Percentiles rank a stretch among this genome's conserved stretches.
Evolutionary conservation across 2,888 invertebrate genomes (phyloP).

Genomic region (Drosophila meridionalis): DNA sequence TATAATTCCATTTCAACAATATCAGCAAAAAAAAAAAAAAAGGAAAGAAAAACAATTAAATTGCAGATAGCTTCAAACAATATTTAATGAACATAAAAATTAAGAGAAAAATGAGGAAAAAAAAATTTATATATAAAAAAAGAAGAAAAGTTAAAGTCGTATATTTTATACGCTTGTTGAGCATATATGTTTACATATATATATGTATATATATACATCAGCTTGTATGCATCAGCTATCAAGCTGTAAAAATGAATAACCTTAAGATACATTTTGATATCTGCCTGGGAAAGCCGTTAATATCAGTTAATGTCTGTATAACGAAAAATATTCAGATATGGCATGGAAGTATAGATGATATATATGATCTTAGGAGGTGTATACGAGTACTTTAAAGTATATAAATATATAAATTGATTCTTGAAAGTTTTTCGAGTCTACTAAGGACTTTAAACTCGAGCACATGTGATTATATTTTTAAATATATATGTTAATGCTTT

Average conservation of each 20-base stretch:
- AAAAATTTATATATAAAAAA: neutral
- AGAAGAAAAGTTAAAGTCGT: neutral
- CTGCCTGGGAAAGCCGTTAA: neutral
- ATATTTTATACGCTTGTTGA: neutral
- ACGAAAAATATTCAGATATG: neutral
- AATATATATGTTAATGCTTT: too few species aligned
- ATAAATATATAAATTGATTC: too few species aligned
- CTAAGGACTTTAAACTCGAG: too few species aligned
- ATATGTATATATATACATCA: too few species aligned
- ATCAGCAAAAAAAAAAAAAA: conserved; percentile 10
- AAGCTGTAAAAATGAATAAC: neutral
- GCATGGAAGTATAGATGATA: too few species aligned
- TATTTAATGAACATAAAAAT: conserved; percentile 65
- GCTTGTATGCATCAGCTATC: too few species aligned
- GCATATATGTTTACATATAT: neutral
- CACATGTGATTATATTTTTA: too few species aligned
- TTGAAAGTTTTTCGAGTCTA: too few species aligned
- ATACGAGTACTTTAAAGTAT: too few species aligned
- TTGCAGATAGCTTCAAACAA: conserved; percentile 42
- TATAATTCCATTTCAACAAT: conserved; percentile 44
- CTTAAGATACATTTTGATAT: neutral
- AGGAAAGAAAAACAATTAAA: conserved; percentile 7
- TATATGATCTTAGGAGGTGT: too few species aligned
- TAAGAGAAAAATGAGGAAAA: neutral
- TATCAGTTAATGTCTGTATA: neutral